Conservation (phyloP, 92 coral and sea anemone genomes). For the Hydrozoanthus gracilis region DNA sequence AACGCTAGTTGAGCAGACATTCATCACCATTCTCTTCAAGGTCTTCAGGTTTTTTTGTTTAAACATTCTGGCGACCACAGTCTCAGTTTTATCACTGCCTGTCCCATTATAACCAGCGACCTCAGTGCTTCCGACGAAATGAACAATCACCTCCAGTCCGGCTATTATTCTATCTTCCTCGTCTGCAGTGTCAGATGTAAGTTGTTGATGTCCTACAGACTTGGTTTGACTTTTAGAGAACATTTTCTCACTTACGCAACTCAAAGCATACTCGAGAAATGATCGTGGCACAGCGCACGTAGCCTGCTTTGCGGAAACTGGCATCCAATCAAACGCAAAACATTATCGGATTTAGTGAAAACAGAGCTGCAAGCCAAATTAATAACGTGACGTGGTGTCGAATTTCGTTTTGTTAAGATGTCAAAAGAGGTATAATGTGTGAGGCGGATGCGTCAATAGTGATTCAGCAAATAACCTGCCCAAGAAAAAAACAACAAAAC, state of each 20-base stretch:
- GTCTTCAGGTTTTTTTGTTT: slow-evolving; percentile 74
- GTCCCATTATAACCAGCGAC: slow-evolving; percentile 77
- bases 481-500: too few species aligned
- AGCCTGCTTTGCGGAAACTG: neutral
- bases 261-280: neutral
- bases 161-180: slow-evolving; percentile 87
- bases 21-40: slow-evolving; percentile 69
- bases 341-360: neutral
- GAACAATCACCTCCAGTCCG: slow-evolving; percentile 79
- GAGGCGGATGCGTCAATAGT: too few species aligned
- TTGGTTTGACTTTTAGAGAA: slow-evolving; percentile 75
- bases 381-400: too few species aligned
- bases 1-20: slow-evolving; percentile 78
- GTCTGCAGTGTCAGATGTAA: slow-evolving; percentile 83
- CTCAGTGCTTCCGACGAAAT: slow-evolving; percentile 83
- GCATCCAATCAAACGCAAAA: slow-evolving; percentile 1
- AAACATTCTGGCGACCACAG: slow-evolving; percentile 79
- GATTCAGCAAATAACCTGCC: too few species aligned
- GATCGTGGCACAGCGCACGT: neutral
- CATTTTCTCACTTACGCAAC: slow-evolving; percentile 33
- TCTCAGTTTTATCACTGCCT: slow-evolving; percentile 92
- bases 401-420: too few species aligned
- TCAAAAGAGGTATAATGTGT: too few species aligned
- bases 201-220: slow-evolving; percentile 77
- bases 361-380: too few species aligned